Conservation (phyloP, 1,140 invertebrate species). For the fruit fly (Drosophila melanogaster) region DNA sequence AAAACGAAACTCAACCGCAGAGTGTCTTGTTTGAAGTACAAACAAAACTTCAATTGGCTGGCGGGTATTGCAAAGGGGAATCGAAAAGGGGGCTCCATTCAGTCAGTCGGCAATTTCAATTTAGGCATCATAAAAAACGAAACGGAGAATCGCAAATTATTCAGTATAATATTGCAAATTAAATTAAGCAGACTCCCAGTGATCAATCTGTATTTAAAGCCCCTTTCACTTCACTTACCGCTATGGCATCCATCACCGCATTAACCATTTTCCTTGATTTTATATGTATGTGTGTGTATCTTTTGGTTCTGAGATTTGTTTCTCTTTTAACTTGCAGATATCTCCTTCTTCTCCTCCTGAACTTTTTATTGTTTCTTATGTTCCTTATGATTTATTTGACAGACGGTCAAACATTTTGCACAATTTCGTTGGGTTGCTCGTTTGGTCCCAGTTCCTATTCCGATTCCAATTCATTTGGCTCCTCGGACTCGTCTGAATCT, state of each 20-base stretch:
- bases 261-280: constrained; percentile 67
- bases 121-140: constrained; percentile 60
- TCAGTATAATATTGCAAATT: constrained; percentile 62
- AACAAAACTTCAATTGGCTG: constrained; percentile 77
- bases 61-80: not conserved
- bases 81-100: not conserved
- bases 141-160: constrained; percentile 28
- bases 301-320: constrained; percentile 1
- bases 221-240: constrained; percentile 71
- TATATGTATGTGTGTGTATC: not conserved
- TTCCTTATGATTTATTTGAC: constrained; percentile 71
- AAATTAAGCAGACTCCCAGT: constrained; percentile 55
- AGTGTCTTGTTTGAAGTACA: constrained; percentile 73
- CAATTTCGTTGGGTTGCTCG: constrained; percentile 42
- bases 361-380: constrained; percentile 16
- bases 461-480: constrained; percentile 6
- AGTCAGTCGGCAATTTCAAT: constrained; percentile 60
- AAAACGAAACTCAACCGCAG: constrained; percentile 52
- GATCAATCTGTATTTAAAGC: constrained; percentile 1
- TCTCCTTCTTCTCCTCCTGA: not conserved
- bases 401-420: constrained; percentile 66
- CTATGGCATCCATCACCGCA: constrained; percentile 84
- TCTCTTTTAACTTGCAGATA: not conserved
- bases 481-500: constrained; percentile 36
- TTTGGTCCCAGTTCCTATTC: not conserved